Evolutionary conservation across 1,140 invertebrate genomes (phyloP).

Genomic region (Cryptotermes secundus): DNA sequence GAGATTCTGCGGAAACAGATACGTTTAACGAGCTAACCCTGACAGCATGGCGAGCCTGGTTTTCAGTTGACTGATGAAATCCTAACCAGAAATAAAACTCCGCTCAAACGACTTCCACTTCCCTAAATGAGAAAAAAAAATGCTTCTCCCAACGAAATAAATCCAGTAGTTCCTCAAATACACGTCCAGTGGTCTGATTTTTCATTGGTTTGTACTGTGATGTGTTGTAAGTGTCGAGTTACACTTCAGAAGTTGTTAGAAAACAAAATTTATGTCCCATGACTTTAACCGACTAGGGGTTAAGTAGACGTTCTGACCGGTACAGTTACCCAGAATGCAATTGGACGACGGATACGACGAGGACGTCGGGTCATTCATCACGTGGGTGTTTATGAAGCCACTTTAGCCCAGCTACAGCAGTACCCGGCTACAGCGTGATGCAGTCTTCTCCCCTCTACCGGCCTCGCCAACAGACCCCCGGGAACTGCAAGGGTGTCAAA

Average conservation of each 20-base stretch:
- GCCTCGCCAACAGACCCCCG: background rate
- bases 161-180: background rate
- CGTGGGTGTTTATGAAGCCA: slow-evolving; percentile 27
- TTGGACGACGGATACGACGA: background rate
- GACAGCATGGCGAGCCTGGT: background rate
- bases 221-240: background rate
- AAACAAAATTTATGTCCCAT: slow-evolving; percentile 10
- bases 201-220: background rate
- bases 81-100: background rate
- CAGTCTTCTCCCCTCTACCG: background rate
- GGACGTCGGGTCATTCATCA: slow-evolving; percentile 22
- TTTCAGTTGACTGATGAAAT: background rate
- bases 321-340: background rate
- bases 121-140: background rate
- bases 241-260: background rate
- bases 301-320: background rate
- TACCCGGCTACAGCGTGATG: background rate
- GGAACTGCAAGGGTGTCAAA: background rate
- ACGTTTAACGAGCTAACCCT: too few relatives aligned
- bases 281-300: background rate
- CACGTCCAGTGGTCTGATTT: background rate
- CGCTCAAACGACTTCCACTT: background rate
- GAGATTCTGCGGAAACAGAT: too few relatives aligned
- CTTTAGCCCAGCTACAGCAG: background rate
- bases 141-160: background rate